Conservation (phyloP, 2,113 vertebrate species). For the Naja naja region DNA sequence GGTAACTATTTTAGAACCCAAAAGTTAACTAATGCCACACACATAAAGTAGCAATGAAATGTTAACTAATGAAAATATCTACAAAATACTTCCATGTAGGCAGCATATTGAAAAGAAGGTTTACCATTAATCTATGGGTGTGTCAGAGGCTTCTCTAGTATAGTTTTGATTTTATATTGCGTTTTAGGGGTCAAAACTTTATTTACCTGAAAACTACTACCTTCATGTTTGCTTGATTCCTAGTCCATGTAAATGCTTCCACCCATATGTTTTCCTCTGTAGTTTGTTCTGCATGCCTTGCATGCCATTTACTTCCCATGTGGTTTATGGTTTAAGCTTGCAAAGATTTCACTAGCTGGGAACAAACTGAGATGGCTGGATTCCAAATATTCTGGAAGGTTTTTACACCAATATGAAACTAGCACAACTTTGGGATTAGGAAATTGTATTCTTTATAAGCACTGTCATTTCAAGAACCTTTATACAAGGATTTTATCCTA, state of each 20-base stretch:
- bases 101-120: not conserved
- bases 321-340: not conserved
- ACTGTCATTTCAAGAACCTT: not conserved
- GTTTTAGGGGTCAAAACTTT: not conserved
- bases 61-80: not conserved
- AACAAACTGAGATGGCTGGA: not conserved
- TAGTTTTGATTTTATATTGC: not conserved
- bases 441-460: not conserved
- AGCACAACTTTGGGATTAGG: not conserved
- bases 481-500: not conserved
- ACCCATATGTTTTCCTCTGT: not conserved
- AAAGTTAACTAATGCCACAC: not conserved
- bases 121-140: not conserved
- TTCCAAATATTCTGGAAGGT: not conserved
- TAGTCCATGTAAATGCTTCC: not conserved
- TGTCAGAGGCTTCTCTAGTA: not conserved
- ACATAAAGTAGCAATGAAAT: not conserved
- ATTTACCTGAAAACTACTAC: not conserved
- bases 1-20: conserved; percentile 34
- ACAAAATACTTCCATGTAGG: not conserved
- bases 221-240: not conserved
- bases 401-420: not conserved
- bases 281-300: not conserved
- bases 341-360: not conserved
- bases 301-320: not conserved